Conservation (phyloP, 2,888 invertebrate genomes). For the Microctonus brassicae region DNA sequence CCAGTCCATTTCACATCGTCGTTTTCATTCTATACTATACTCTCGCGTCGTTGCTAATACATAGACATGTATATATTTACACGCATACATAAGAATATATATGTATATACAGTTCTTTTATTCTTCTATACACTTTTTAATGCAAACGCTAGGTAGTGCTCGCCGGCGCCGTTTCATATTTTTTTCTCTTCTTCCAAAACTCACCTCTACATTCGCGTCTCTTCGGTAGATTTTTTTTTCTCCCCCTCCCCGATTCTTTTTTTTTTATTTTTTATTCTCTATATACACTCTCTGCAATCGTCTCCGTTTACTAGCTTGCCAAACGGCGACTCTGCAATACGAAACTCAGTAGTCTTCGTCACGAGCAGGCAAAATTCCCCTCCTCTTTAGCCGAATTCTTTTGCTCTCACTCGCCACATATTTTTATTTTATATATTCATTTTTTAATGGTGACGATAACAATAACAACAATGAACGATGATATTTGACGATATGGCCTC, state of each 20-base stretch:
- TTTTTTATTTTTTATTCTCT: too few species aligned
- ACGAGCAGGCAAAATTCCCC: constrained; percentile 46
- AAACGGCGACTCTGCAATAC: constrained; percentile 56
- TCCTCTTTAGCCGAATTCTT: constrained; percentile 31
- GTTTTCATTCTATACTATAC: constrained; percentile 30
- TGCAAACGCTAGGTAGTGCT: constrained; percentile 67
- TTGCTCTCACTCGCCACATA: neutral
- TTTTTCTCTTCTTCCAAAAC: constrained; percentile 32
- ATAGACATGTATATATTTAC: too few species aligned
- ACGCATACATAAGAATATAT: too few species aligned
- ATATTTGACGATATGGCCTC: too few species aligned
- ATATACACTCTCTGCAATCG: constrained; percentile 53
- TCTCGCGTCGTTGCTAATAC: constrained; percentile 46
- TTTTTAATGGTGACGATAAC: neutral
- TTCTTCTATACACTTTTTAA: constrained; percentile 61
- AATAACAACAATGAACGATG: too few species aligned
- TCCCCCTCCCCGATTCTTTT: too few species aligned
- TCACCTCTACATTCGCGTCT: constrained; percentile 33
- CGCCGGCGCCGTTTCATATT: constrained; percentile 47
- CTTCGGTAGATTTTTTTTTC: constrained; percentile 27
- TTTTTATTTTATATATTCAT: constrained; percentile 4
- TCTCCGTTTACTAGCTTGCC: constrained; percentile 62
- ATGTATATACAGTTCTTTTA: constrained; percentile 43
- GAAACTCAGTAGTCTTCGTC: constrained; percentile 45
- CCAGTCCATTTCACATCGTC: constrained; percentile 29